These are phyloP conservation scores for Osmoderma eremita DNA, from an alignment of 2,888 invertebrate genomes.

Conservation along the genomic window DNA sequence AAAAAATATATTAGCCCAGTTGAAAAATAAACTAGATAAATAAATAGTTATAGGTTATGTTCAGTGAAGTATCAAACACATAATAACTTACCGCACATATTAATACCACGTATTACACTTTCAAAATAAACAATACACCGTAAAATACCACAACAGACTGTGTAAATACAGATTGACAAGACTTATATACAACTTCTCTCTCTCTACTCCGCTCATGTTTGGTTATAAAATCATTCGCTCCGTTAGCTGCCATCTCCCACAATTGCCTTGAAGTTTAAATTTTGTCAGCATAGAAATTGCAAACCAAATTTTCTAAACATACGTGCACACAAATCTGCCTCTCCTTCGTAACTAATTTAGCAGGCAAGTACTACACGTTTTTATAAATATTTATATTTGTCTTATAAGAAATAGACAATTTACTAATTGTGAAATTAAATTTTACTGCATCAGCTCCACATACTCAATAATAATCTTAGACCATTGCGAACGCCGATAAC, in stretches of 20 bases:
- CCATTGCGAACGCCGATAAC: no score
- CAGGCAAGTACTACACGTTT: no score
- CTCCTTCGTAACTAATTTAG: no score
- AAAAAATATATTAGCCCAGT: background rate
- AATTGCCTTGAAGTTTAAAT: conserved; percentile 8
- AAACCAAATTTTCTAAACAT: no score
- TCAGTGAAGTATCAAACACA: conserved; percentile 6
- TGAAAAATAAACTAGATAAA: background rate
- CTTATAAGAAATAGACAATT: no score
- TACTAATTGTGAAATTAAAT: no score
- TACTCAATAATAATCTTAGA: no score
- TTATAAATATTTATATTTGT: no score
- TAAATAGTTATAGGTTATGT: conserved; percentile 31
- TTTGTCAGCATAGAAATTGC: background rate
- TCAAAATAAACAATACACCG: conserved; percentile 39
- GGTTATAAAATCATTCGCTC: conserved; percentile 7
- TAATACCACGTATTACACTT: conserved; percentile 43
- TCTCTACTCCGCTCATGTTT: conserved; percentile 22
- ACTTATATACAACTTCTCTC: conserved; percentile 43
- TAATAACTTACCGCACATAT: conserved; percentile 46
- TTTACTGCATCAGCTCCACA: no score
- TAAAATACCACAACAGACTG: conserved; percentile 41
- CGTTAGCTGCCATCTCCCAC: conserved; percentile 1
- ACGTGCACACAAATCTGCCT: no score
- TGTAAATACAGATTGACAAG: conserved; percentile 43